These are phyloP conservation scores for Sapajus apella DNA, from an alignment of 2,113 vertebrate species.

Conservation along the genomic window DNA sequence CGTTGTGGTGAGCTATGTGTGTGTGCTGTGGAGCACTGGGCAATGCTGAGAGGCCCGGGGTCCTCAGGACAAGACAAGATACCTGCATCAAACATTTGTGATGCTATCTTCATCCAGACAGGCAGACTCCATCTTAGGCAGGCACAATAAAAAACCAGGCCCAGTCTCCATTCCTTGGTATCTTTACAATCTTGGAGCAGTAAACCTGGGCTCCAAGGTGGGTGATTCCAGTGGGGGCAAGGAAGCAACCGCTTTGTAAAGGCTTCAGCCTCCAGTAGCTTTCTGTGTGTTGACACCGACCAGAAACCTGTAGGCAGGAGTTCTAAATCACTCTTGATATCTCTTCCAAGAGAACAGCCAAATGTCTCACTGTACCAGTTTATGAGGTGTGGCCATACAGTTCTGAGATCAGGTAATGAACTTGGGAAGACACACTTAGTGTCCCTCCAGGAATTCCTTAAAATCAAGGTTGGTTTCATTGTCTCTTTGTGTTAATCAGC, in stretches of 20 bases:
- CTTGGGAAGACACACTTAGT: neutral
- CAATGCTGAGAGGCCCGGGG: neutral
- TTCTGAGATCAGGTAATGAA: slow-evolving; percentile 50
- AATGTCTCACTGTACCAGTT: slow-evolving; percentile 44
- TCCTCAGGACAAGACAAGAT: neutral
- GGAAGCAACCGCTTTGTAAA: neutral
- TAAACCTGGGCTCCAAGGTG: neutral
- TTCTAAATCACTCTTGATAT: slow-evolving; percentile 51
- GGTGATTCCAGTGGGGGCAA: neutral
- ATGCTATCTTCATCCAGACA: neutral
- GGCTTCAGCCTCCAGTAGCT: neutral
- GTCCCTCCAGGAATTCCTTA: slow-evolving; percentile 34
- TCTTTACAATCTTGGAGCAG: neutral
- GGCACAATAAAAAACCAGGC: neutral
- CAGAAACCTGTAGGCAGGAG: neutral
- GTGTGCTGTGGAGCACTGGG: neutral
- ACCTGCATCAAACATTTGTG: neutral
- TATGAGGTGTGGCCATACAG: slow-evolving; percentile 32
- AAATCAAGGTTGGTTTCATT: neutral
- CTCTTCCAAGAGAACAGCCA: neutral
- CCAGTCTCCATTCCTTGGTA: neutral
- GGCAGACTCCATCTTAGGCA: neutral
- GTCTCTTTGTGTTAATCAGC: neutral
- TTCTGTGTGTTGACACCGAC: neutral
- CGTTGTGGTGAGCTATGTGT: neutral